Base-by-base conservation (phyloP, 1,140 invertebrate genomes). In the Lamellibrachia luymesi region DNA sequence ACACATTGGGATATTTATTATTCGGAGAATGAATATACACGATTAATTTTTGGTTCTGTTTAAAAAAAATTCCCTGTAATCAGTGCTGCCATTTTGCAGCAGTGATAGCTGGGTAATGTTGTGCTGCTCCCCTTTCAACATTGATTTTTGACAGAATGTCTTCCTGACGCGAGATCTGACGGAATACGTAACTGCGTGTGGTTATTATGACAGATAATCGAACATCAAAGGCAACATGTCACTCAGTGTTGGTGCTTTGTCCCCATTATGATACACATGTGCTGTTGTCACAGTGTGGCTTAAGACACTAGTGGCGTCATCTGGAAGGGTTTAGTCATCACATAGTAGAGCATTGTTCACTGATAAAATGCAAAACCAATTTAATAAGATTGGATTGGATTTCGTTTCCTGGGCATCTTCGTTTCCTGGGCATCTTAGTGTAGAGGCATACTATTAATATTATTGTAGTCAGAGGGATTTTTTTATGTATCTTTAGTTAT, bases 171-270 rank as follows among this genome's bases (percentile, higher is more conserved):
- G 7, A 80, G 64, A 80, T 10, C 64, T 80, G 64, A 80, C 64
- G 4, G 64, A 10, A 80, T 80, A 80, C 64, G 17, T 80, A 80
- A 80, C 25, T 4, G 64, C 25, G 64, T 80, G 38, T 17, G 6
- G 64, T 80, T 80, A 80, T 80, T 80, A 80, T 80, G 64, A 80
- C 64, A 80, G 64, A 80, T 80, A 80, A 80, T 80, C 64, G 64
- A 80, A 80, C 38, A 80, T 22, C 64, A 80, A 80, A 80, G 13
- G 64, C 13, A 80, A 80, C 64, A 80, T 80, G 64, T 17, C 2
- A 38, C 38, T 17, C 7, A 22, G 64, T 22, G 25, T 22, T 80
- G 64, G 64, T 22, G 6, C 64, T 22, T 22, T 80, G 25, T 17
- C 64, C 13, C 13, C 17, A 4, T 80, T 38, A 38, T 38, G 38